Percentiles rank a stretch among this genome's conserved stretches.
These are phyloP conservation scores for Scaptomyza polygonia DNA, from an alignment of 2,888 invertebrate species.

Conservation along the genomic window DNA sequence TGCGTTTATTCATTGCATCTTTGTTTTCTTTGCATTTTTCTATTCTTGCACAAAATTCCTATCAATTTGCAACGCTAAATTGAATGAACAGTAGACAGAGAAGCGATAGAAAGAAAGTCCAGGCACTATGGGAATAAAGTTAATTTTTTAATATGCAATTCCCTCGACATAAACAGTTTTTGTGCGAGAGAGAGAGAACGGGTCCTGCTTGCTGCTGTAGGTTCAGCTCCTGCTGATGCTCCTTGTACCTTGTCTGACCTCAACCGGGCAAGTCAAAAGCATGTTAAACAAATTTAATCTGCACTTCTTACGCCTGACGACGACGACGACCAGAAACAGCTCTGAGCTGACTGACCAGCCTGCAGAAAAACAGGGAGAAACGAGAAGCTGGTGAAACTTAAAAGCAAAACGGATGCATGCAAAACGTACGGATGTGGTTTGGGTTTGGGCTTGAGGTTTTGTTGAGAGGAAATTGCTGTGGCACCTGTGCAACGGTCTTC, in stretches of 20 bases:
- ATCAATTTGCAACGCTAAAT: conserved; percentile 68
- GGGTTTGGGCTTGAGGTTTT: background rate
- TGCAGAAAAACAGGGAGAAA: background rate
- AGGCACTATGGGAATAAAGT: conserved; percentile 54
- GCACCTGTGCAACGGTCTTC: conserved; percentile 29
- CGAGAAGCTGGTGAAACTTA: background rate
- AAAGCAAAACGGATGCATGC: conserved; percentile 31
- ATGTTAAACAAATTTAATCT: conserved; percentile 80
- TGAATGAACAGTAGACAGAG: conserved; percentile 28
- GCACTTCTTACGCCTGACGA: conserved; percentile 68
- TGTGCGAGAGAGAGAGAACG: conserved; percentile 1
- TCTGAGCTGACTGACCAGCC: conserved; percentile 41
- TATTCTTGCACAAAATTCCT: conserved; percentile 44
- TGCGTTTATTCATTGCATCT: background rate
- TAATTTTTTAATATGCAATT: conserved; percentile 79
- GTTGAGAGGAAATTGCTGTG: background rate
- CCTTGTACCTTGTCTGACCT: conserved; percentile 37
- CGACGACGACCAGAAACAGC: conserved; percentile 22
- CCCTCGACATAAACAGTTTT: conserved; percentile 43
- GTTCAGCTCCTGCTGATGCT: background rate
- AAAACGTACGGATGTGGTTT: conserved; percentile 61
- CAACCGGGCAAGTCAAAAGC: conserved; percentile 68
- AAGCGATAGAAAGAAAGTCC: background rate
- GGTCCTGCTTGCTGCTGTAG: conserved; percentile 6
- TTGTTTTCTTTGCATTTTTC: background rate